phyloP scores from a whole-genome alignment of 1,140 invertebrate genomes.

The Drosophila insularis region DNA sequence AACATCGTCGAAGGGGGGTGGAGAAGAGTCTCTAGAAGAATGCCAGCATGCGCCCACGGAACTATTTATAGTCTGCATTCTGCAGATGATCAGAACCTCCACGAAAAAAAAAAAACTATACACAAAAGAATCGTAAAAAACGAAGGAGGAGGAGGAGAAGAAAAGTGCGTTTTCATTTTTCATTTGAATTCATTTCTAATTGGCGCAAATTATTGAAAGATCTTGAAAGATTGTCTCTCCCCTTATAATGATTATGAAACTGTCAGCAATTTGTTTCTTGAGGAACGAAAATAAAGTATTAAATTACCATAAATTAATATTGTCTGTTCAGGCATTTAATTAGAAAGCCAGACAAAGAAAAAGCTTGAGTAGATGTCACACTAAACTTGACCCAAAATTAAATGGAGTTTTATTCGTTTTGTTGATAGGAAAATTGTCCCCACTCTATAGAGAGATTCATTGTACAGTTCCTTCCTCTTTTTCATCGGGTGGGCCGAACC shows the following conservation, averaged over 20 bases:
- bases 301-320: slow-evolving; percentile 79
- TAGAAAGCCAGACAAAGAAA: slow-evolving; percentile 57
- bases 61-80: slow-evolving; percentile 65
- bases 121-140: slow-evolving; percentile 15
- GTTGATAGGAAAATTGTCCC: slow-evolving; percentile 22
- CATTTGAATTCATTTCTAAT: slow-evolving; percentile 68
- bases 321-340: slow-evolving; percentile 61
- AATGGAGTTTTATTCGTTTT: background rate
- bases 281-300: slow-evolving; percentile 56
- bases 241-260: slow-evolving; percentile 50
- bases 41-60: slow-evolving; percentile 39
- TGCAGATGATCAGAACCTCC: slow-evolving; percentile 35
- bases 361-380: slow-evolving; percentile 20
- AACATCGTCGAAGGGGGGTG: slow-evolving; percentile 62
- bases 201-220: slow-evolving; percentile 73
- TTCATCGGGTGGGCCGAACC: background rate
- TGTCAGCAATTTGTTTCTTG: slow-evolving; percentile 60
- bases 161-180: slow-evolving; percentile 10
- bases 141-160: slow-evolving; percentile 37
- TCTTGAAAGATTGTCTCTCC: slow-evolving; percentile 38
- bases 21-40: slow-evolving; percentile 9
- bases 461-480: background rate
- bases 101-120: slow-evolving; percentile 7
- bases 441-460: slow-evolving; percentile 2
- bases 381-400: slow-evolving; percentile 59